Base-by-base conservation (phyloP, 2,113 vertebrate species). In the Raphicerus campestris region DNA sequence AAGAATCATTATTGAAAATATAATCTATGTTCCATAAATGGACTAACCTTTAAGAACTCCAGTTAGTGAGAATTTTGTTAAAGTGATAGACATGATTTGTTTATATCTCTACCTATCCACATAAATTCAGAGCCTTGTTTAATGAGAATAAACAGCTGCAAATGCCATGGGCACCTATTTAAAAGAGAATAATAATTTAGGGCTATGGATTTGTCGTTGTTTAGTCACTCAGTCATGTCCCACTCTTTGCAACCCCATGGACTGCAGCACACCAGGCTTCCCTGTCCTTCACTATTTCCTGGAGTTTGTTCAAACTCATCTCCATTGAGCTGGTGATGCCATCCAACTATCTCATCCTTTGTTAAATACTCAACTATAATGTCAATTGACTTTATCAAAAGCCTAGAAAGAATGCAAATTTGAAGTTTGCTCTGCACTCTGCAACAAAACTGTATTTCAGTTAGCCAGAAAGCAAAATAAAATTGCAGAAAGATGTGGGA, bases 1-100 rank as follows among this genome's bases (percentile, higher is more conserved):
- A 90, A 94, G 91, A 85, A 77, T 16, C 86, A 94, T 61, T 81
- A 86, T 83, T 89, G 84, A 83, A 96, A 98, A 91, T 16, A 47
- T 53, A 75, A 94, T 75, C 53, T 66, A 7, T 89, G 20, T 61
- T 70, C 42, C n/a, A 39, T 58, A 55, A 94, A 89, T 63, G 32
- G 60, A 75, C 10, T 87, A 66, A 42, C 42, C 42, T 89, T 85
- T 94, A 39, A 87, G 53, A 70, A n/a, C 53, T 61, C 8, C 14
- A 39, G 47, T 30, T 17, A 19, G 42, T 51, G 60, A 86, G 49
- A 75, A 61, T 77, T 87, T 55, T 86, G 30, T 35, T 55, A 49
- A 77, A 58, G 22, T 0, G 2, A 70, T 3, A 3, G 13, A 55
- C 22, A 39, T 28, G 9, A 87, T 56, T 42, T 66, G 11, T 77